Evolutionary conservation across 2,888 invertebrate species (phyloP).

Genomic region (Lithosia quadra): DNA sequence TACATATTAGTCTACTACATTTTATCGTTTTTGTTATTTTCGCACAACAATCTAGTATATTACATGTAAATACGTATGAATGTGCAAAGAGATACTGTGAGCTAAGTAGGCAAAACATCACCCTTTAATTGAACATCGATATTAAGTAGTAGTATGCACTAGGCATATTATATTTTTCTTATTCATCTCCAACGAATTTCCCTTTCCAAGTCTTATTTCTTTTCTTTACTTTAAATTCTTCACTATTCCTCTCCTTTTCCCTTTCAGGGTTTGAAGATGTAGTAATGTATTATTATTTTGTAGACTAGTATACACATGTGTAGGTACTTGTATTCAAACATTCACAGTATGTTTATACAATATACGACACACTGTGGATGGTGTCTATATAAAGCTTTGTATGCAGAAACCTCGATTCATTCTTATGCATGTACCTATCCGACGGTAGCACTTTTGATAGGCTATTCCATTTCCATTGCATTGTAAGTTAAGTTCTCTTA

Average conservation of each 20-base stretch:
- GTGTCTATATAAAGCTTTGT: background rate
- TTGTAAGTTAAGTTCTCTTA: background rate
- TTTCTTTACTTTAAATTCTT: no score
- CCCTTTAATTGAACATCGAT: no score
- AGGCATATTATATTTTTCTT: no score
- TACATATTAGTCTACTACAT: background rate
- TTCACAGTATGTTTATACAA: background rate
- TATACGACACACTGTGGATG: constrained; percentile 31
- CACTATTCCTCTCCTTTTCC: background rate
- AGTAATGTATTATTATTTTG: background rate
- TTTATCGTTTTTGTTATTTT: background rate
- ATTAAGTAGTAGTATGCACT: no score
- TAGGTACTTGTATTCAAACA: no score
- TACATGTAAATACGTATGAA: no score
- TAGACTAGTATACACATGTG: background rate
- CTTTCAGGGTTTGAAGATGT: background rate
- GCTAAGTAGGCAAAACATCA: no score
- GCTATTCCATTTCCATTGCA: background rate
- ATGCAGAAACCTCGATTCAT: background rate
- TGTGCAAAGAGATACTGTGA: no score
- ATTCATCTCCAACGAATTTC: no score
- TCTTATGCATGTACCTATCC: background rate
- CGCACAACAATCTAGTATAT: background rate
- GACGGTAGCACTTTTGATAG: background rate
- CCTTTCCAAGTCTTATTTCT: no score